Base-by-base conservation (phyloP, 2,888 invertebrate species). In the Athrips mouffetella region DNA sequence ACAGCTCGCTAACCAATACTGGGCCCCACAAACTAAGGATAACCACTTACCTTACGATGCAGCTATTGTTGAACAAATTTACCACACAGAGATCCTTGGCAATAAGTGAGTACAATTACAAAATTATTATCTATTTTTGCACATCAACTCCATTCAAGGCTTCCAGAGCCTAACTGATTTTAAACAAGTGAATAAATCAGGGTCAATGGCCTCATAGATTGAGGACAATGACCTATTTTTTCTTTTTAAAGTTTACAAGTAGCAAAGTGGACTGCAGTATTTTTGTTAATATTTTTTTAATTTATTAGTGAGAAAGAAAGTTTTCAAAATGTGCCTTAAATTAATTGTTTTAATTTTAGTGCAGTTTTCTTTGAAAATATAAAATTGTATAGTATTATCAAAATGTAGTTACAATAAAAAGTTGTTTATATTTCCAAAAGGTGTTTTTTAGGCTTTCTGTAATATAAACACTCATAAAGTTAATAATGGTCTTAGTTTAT, bases 1-100 rank as follows among this genome's bases (percentile, higher is more conserved):
- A 47, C 85, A 98, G 97, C 90, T 98, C 21, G 96, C 98, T 1
- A 93, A 94, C 53, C 93, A 96, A 71, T 97, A 96, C 75, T 98
- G 98, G 98, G 94, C 97, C 0, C 96, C 97, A 0, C 94, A 95
- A 73, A 94, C 95, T 0, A 89, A 91, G 47, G 90, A 91, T 7
- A 88, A 91, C 2, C 95, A 95, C 85, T 75, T 92, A 64, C 91
- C 93, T 39, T 97, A 92, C 70, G 92, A 94, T 86, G 88, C 93
- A 20, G 87, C 92, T 68, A 91, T 98, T 60, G 92, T 98, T 58
- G 96, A 97, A 69, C 94, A 96, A 62, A 94, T 98, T 60, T 98
- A 98, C 71, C 85, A 91, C 47, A 92, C 94, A 70, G 98, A 98
- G 85, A 95, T 98, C 65, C 90, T 92, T 50, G 94, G 94, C 47